phyloP scores from a whole-genome alignment of 2,888 invertebrate species.

The Plagodis pulveraria region DNA sequence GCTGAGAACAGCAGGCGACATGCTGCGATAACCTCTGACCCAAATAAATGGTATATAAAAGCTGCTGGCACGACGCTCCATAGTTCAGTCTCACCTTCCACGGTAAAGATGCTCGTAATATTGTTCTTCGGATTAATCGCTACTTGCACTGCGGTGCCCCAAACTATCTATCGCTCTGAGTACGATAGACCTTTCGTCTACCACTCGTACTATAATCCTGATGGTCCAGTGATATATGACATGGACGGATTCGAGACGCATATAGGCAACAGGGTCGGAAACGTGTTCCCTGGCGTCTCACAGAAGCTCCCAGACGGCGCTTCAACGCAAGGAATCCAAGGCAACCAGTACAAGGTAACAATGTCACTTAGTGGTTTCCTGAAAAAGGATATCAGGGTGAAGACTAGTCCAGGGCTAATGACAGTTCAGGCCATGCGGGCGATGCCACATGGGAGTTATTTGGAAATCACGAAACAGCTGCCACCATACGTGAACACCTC shows the following conservation, averaged over 20 bases:
- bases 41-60: slow-evolving; percentile 40
- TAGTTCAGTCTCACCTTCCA: background rate
- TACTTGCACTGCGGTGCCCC: no score
- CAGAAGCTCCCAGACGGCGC: slow-evolving; percentile 51
- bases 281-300: slow-evolving; percentile 53
- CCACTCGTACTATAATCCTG: slow-evolving; percentile 24
- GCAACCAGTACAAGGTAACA: slow-evolving; percentile 60
- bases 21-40: slow-evolving; percentile 60
- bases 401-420: slow-evolving; percentile 63
- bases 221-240: slow-evolving; percentile 16
- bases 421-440: slow-evolving; percentile 66
- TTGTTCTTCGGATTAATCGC: no score
- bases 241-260: slow-evolving; percentile 57
- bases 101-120: no score
- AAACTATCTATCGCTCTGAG: no score
- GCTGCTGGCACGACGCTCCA: slow-evolving; percentile 31
- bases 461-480: slow-evolving; percentile 55
- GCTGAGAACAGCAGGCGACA: slow-evolving; percentile 49
- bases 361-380: slow-evolving; percentile 59
- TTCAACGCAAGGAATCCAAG: slow-evolving; percentile 50
- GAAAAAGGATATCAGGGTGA: slow-evolving; percentile 69
- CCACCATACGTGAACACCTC: slow-evolving; percentile 55
- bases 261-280: slow-evolving; percentile 54
- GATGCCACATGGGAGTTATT: slow-evolving; percentile 48
- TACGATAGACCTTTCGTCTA: background rate